Evolutionary conservation across 2,113 vertebrate species (phyloP).

Genomic region (Pterocles gutturalis): DNA sequence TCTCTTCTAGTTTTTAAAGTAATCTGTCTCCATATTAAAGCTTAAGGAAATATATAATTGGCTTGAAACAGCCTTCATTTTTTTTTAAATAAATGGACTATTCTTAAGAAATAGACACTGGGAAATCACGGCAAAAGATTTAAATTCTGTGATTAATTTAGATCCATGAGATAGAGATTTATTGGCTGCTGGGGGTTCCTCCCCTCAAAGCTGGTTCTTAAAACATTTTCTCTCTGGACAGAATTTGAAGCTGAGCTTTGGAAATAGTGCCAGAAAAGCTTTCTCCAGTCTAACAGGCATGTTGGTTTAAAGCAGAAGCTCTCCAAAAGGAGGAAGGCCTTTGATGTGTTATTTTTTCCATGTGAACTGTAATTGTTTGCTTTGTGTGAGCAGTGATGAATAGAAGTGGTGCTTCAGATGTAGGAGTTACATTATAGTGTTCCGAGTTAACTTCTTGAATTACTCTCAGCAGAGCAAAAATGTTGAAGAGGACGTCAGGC

Average conservation of each 20-base stretch:
- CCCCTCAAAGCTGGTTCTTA: neutral
- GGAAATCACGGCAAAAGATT: neutral
- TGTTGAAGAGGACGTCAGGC: neutral
- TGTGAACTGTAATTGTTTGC: slow-evolving; percentile 49
- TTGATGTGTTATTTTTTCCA: slow-evolving; percentile 66
- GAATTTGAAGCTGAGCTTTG: slow-evolving; percentile 33
- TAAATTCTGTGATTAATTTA: neutral
- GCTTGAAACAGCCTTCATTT: neutral
- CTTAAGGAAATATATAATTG: neutral
- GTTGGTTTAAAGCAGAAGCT: slow-evolving; percentile 63
- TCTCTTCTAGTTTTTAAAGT: neutral
- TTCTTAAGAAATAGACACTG: neutral
- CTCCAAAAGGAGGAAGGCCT: slow-evolving; percentile 36
- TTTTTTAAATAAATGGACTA: neutral
- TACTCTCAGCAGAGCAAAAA: neutral
- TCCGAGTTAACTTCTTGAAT: slow-evolving; percentile 20
- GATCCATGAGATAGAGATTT: neutral
- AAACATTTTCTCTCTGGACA: neutral
- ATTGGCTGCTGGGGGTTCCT: neutral
- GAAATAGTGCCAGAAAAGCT: slow-evolving; percentile 39
- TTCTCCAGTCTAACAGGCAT: slow-evolving; percentile 15
- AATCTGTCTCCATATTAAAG: neutral
- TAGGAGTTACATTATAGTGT: neutral
- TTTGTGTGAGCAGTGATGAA: slow-evolving; percentile 19
- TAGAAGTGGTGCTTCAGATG: slow-evolving; percentile 24